Conservation (phyloP, 2,797 vertebrate genomes). For the Sorex maritimensis region DNA sequence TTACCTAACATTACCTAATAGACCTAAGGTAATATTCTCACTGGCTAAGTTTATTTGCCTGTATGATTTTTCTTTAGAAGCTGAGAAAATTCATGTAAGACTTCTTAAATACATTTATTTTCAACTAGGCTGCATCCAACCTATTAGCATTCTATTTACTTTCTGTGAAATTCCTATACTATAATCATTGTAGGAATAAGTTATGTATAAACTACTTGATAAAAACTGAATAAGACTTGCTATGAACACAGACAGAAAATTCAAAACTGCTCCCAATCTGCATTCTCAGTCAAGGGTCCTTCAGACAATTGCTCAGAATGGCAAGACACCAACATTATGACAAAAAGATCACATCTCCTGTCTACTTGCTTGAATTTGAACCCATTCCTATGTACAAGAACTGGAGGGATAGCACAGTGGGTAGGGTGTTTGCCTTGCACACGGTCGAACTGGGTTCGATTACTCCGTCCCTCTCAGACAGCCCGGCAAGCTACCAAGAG, state of each 20-base stretch:
- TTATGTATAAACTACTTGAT: background rate
- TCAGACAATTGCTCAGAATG: background rate
- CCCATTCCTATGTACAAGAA: background rate
- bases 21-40: slow-evolving; percentile 66
- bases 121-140: slow-evolving; percentile 59
- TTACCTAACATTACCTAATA: slow-evolving; percentile 59
- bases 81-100: slow-evolving; percentile 54
- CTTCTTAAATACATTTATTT: slow-evolving; percentile 67
- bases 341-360: background rate
- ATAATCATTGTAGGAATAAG: slow-evolving; percentile 4
- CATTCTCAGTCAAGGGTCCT: background rate
- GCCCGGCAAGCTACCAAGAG: too few species aligned
- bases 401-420: too few species aligned
- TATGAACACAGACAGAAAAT: background rate
- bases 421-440: background rate
- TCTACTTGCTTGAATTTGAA: background rate
- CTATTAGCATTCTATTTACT: slow-evolving; percentile 74
- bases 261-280: background rate
- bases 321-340: background rate
- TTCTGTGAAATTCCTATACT: slow-evolving; percentile 53
- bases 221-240: background rate
- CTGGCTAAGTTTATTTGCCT: slow-evolving; percentile 58
- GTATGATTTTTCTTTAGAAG: slow-evolving; percentile 58
- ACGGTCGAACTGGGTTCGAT: too few species aligned
- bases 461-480: too few species aligned